Base-by-base conservation (phyloP, 2,888 invertebrate genomes). In the Bhutanitis thaidina region DNA sequence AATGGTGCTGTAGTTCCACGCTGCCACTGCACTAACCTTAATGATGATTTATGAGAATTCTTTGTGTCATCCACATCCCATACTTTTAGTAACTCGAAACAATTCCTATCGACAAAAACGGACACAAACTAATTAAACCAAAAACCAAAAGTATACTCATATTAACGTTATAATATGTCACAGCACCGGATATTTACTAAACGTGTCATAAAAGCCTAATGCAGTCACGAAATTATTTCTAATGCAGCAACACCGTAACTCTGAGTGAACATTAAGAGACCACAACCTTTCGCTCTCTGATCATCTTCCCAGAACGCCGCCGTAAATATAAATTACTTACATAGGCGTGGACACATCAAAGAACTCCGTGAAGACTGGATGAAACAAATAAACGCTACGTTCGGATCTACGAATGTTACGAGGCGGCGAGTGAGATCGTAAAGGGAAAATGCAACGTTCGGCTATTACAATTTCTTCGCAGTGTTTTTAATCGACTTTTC, bases 291-390 rank as follows among this genome's bases (percentile, higher is more conserved):
- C 54, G 53, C 56, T 34, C 34, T 34, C 34, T 34, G 34, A 34
- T 34, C 54, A 49, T 57, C 36, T 64, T 64, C 65, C 54, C 51
- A 57, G 63, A 61, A 65, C 58, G 48, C 43, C 29, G 51, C 54
- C 58, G 59, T 64, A 66, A 67, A 67, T 67, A 64, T 61, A 59
- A 60, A 59, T 60, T 57, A 63, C 56, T 60, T 57, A 57, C 58
- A 54, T 43, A 58, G 60, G 60, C 61, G 59, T 59, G 60, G 59
- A 62, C 65, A 66, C 62, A 58, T 66, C 67, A 66, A 67, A 67
- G 63, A 20, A 12, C 14, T 51, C 51, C 48, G 53, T 36, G 40
- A 20, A 34, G 30, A 48, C 35, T 36, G 51, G 52, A 52, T 50
- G 56, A 57, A 64, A 66, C 56, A 64, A 64, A 61, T 57, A 59